Evolutionary conservation across 2,797 vertebrate species (phyloP), one percentile per base, ranked within the genome.

Genomic region (Sylvia borin): DNA sequence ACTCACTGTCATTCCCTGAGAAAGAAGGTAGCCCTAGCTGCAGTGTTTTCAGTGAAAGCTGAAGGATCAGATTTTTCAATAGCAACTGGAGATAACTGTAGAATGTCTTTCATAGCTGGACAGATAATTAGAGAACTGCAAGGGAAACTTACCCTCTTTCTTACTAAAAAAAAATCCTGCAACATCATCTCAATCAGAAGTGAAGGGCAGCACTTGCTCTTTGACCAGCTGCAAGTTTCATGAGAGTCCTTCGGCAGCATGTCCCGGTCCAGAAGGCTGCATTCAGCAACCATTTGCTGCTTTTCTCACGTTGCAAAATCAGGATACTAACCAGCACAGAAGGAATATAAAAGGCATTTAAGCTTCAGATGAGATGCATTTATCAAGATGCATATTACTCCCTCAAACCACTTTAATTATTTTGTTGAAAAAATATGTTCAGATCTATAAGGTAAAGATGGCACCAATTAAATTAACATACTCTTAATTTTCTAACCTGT

Each of bases 361-460:
- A 78, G 19, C 29, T 91, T 32, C 5, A 5, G 43, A 60, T 64
- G 57, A 95, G 53, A 57, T 72, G 47, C 25, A 7, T 85, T 11
- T 43, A 87, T 71, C 53, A 53, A 74, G 48, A 78, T 21, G 18
- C 27, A 74, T 66, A 77, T 85, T 87, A 61, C n/a, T 68, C 29
- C 62, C 29, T 76, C n/a, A 47, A 82, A 87, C 57, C 11, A 66
- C 42, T 88, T 76, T 9, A 74, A 93, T 83, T 88, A 70, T 86
- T 93, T 84, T 68, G 22, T 66, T 90, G 54, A 91, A 93, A 92
- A 93, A 87, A 66, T 73, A 42, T 70, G 32, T 45, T 53, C 10
- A 2, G 27, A n/a, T 66, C 51, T 79, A 27, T 81, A 81, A 66
- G 31, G 36, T 36, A 90, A 26, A 43, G 58, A 42, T 66, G 24